A percentile compares a stretch with the other conserved stretches of the same genome.
Conservation (phyloP, 2,113 vertebrate genomes). For the Bettongia penicillata region DNA sequence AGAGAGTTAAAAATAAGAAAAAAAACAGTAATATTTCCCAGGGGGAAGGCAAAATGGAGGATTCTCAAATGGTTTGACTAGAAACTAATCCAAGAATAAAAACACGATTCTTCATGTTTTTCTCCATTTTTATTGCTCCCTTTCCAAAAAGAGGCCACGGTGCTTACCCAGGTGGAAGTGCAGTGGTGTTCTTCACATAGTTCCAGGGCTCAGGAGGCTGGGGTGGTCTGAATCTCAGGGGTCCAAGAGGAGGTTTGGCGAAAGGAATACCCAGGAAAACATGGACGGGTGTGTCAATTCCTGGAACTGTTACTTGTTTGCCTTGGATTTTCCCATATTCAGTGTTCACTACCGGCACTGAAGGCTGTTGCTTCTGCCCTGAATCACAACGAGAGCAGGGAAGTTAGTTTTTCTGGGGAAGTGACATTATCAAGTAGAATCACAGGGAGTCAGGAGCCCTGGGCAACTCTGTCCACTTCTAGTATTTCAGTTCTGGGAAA, state of each 20-base stretch:
- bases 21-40: neutral
- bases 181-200: constrained; percentile 1
- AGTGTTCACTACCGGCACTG: neutral
- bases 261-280: constrained; percentile 84
- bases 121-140: constrained; percentile 78
- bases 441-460: neutral
- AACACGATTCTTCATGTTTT: constrained; percentile 75
- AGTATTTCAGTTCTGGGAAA: neutral
- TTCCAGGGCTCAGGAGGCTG: constrained; percentile 56
- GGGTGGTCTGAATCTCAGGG: neutral
- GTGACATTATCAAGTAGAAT: neutral
- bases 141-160: constrained; percentile 37
- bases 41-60: neutral
- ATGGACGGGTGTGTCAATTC: constrained; percentile 75
- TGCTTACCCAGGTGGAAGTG: neutral
- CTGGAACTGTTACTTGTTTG: constrained; percentile 77
- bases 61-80: constrained; percentile 82
- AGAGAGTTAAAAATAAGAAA: neutral
- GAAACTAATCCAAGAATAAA: constrained; percentile 78
- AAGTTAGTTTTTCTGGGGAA: neutral
- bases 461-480: neutral
- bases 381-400: neutral
- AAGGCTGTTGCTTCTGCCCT: neutral
- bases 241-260: neutral
- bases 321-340: constrained; percentile 80